phyloP scores from a whole-genome alignment of 2,797 vertebrate genomes.

The Channa striata region DNA sequence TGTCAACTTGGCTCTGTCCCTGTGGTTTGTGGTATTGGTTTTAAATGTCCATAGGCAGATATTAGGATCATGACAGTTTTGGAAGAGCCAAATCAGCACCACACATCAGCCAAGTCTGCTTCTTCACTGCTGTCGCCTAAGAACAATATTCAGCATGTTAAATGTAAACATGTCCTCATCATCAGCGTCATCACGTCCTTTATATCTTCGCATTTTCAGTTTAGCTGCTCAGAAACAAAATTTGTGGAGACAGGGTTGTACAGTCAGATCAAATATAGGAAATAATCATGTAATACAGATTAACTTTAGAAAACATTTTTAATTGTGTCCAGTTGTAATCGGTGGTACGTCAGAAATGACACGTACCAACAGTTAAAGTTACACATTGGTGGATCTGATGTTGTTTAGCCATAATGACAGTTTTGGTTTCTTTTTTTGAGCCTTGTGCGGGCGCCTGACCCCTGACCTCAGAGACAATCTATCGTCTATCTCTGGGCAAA shows the following conservation, averaged over 20 bases:
- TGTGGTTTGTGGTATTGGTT: constrained; percentile 38
- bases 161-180: neutral
- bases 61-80: neutral
- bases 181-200: too few relatives aligned
- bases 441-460: too few relatives aligned
- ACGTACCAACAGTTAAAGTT: too few relatives aligned
- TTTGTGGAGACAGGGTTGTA: too few relatives aligned
- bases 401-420: neutral
- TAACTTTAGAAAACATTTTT: neutral
- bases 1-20: constrained; percentile 22
- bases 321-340: neutral
- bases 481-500: neutral
- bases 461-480: neutral
- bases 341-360: too few relatives aligned
- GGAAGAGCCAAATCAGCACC: constrained; percentile 2
- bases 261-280: too few relatives aligned
- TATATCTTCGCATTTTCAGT: too few relatives aligned
- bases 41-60: constrained; percentile 27
- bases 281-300: too few relatives aligned
- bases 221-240: too few relatives aligned
- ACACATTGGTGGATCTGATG: too few relatives aligned
- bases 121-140: neutral
- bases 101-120: neutral
- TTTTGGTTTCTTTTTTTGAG: neutral
- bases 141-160: too few relatives aligned